These are phyloP conservation scores for Melieria crassipennis DNA, from an alignment of 2,888 invertebrate genomes.

Conservation along the genomic window DNA sequence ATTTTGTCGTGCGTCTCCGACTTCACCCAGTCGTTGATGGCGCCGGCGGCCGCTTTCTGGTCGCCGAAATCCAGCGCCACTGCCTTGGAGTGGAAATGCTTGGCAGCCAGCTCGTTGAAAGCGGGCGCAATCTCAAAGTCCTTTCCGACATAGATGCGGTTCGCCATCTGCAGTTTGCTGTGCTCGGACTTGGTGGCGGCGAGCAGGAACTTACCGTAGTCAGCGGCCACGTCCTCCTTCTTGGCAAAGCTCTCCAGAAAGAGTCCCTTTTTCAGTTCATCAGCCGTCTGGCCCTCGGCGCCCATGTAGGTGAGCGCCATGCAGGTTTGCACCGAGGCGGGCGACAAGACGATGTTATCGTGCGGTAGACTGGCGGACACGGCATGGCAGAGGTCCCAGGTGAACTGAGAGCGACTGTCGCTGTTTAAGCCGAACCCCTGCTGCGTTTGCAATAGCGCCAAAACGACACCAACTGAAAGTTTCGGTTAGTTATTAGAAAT, in stretches of 20 bases:
- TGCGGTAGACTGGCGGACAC: conserved; percentile 2
- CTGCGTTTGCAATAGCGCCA: neutral
- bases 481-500: no score
- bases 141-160: conserved; percentile 36
- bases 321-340: conserved; percentile 72
- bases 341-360: conserved; percentile 42
- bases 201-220: conserved; percentile 41
- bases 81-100: conserved; percentile 37
- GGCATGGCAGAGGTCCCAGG: conserved; percentile 13
- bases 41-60: conserved; percentile 65
- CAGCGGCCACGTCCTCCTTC: conserved; percentile 37
- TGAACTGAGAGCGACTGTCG: conserved; percentile 17
- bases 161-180: conserved; percentile 69
- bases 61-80: conserved; percentile 46
- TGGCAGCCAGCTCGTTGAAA: conserved; percentile 33
- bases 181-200: neutral
- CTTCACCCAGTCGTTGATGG: conserved; percentile 57
- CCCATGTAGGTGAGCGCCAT: conserved; percentile 77
- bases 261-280: conserved; percentile 37
- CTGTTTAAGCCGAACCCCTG: neutral
- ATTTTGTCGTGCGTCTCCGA: conserved; percentile 39
- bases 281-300: conserved; percentile 66
- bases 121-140: conserved; percentile 31
- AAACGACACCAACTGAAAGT: no score
- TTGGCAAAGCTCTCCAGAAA: conserved; percentile 30